Percentiles rank a stretch among this genome's conserved stretches.
Conservation (phyloP, 2,113 vertebrate genomes). For the Takifugu bimaculatus region DNA sequence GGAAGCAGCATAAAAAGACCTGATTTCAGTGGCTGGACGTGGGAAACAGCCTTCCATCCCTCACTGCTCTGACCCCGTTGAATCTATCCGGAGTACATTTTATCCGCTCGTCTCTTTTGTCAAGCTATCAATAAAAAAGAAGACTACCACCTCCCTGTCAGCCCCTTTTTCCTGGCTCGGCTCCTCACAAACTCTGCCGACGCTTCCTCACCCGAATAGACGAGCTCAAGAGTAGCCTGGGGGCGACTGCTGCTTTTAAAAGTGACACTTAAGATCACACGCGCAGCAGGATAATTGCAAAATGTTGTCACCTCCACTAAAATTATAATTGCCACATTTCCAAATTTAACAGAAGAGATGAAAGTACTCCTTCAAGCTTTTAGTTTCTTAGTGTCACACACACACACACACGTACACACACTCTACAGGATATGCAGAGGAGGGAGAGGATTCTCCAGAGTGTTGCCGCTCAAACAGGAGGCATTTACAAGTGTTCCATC, state of each 20-base stretch:
- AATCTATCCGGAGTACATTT: slow-evolving; percentile 1
- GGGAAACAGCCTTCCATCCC: neutral
- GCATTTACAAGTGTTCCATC: slow-evolving; percentile 65
- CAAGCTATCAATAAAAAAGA: neutral
- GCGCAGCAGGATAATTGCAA: slow-evolving; percentile 32
- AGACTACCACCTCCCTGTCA: neutral
- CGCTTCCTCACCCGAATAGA: slow-evolving; percentile 8
- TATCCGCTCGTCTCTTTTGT: slow-evolving; percentile 4
- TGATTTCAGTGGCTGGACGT: neutral
- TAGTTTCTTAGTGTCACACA: slow-evolving; percentile 18
- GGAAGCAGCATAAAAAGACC: neutral
- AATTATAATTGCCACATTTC: slow-evolving; percentile 54
- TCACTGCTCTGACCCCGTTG: neutral
- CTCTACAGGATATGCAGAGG: neutral
- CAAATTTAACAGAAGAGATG: slow-evolving; percentile 43
- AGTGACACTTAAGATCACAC: slow-evolving; percentile 35
- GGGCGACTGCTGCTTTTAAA: slow-evolving; percentile 26
- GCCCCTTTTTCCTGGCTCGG: neutral
- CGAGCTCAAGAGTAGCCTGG: slow-evolving; percentile 5
- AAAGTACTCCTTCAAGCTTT: slow-evolving; percentile 47
- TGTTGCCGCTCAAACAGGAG: slow-evolving; percentile 50
- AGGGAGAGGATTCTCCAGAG: slow-evolving; percentile 47
- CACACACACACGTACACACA: slow-evolving; percentile 11
- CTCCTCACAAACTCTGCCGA: neutral
- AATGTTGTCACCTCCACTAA: slow-evolving; percentile 46